phyloP scores from a whole-genome alignment of 2,113 vertebrate species.

The Stictonetta naevosa region DNA sequence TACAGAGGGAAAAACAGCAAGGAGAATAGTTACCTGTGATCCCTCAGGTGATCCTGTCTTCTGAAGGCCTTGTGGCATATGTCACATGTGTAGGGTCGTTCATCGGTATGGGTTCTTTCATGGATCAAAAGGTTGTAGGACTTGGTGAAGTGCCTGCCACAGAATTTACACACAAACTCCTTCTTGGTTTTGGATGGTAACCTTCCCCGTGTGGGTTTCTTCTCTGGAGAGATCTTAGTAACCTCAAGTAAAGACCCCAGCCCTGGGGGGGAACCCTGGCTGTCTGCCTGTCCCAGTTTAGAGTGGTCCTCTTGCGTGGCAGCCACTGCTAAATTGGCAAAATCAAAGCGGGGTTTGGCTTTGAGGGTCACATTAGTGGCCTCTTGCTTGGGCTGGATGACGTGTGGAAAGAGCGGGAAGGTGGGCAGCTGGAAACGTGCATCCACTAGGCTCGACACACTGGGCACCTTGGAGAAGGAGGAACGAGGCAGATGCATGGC shows the following conservation, averaged over 20 bases:
- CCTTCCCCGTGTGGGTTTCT: conserved; percentile 92
- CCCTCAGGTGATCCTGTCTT: conserved; percentile 96
- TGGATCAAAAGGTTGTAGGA: conserved; percentile 99
- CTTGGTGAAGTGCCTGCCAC: conserved; percentile 97
- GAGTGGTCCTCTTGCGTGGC: conserved; percentile 94
- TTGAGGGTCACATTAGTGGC: conserved; percentile 77
- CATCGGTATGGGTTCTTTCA: conserved; percentile 96
- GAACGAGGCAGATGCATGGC: conserved; percentile 90
- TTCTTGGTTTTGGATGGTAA: conserved; percentile 99
- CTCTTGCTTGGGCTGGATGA: conserved; percentile 90
- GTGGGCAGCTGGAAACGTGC: conserved; percentile 88
- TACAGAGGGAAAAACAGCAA: background rate
- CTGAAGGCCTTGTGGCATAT: conserved; percentile 99
- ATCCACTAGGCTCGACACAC: conserved; percentile 82
- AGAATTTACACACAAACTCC: conserved; percentile 99
- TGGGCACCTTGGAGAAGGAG: conserved; percentile 90
- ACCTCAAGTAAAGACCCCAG: conserved; percentile 91
- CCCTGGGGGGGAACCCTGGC: conserved; percentile 82
- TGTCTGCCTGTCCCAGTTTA: conserved; percentile 85
- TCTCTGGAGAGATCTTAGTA: conserved; percentile 91
- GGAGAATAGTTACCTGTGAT: conserved; percentile 85
- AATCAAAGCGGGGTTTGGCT: conserved; percentile 96
- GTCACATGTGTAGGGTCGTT: conserved; percentile 96
- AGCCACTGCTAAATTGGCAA: conserved; percentile 94
- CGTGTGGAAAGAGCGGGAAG: conserved; percentile 91